A percentile compares a stretch with the other conserved stretches of the same genome.
Evolutionary conservation across 1,140 invertebrate species (phyloP).

Genomic region (Hirudo medicinalis): DNA sequence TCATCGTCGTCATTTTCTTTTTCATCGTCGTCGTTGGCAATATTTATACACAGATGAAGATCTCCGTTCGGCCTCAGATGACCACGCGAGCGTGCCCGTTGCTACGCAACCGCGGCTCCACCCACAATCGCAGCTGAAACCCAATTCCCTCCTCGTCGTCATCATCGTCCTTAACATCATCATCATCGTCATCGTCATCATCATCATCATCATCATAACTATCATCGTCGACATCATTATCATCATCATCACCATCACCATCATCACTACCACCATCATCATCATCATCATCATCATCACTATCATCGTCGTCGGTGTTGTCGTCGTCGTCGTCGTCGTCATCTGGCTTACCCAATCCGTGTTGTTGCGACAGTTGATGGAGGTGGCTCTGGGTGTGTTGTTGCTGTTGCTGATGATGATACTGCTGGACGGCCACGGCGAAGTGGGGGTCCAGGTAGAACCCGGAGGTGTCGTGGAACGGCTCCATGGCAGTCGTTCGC

Average conservation of each 20-base stretch:
- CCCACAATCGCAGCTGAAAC: too few species aligned
- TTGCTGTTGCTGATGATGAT: slow-evolving; percentile 6
- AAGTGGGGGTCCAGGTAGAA: slow-evolving; percentile 6
- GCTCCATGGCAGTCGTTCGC: background rate
- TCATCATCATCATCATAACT: too few species aligned
- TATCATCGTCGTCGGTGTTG: background rate
- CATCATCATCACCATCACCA: background rate
- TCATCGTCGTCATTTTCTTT: too few species aligned
- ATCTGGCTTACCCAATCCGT: background rate
- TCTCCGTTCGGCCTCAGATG: too few species aligned
- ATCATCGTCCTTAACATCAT: too few species aligned
- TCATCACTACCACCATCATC: background rate
- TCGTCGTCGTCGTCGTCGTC: background rate
- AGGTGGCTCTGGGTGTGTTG: background rate
- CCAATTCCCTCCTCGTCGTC: too few species aligned
- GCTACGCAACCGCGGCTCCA: too few species aligned
- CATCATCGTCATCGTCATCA: too few species aligned
- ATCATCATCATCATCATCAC: too few species aligned
- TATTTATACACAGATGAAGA: too few species aligned
- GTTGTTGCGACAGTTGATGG: slow-evolving; percentile 8
- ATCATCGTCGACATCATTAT: background rate
- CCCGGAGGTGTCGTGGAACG: background rate
- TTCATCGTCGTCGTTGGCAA: too few species aligned
- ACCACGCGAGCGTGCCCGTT: too few species aligned
- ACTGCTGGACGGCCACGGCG: background rate